These are phyloP conservation scores for Acromyrmex heyeri DNA, from an alignment of 1,140 invertebrate species.

Conservation along the genomic window DNA sequence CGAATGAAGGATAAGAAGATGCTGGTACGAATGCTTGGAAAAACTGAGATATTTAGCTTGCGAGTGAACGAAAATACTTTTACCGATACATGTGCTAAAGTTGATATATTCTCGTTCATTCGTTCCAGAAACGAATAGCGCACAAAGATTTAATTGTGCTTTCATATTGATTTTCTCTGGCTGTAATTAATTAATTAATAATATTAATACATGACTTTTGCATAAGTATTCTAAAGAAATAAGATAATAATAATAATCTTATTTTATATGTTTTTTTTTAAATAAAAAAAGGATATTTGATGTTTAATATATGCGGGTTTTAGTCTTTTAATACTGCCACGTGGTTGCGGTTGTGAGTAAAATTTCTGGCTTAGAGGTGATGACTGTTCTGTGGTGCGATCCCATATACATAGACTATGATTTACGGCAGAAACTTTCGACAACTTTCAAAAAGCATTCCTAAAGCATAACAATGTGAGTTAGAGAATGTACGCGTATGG, in stretches of 20 bases:
- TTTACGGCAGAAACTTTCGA: constrained; percentile 15
- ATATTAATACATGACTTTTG: not conserved
- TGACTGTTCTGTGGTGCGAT: not conserved
- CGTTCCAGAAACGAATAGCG: not conserved
- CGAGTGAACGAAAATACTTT: constrained; percentile 18
- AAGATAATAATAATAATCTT: not conserved
- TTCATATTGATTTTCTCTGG: not conserved
- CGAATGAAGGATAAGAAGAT: not conserved
- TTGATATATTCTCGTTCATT: not conserved
- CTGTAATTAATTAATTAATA: not conserved
- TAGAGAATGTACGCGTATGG: not conserved
- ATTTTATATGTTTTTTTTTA: not conserved
- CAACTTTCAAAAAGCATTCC: constrained; percentile 40
- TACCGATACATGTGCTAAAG: not conserved
- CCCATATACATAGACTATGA: not conserved
- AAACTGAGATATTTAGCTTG: constrained; percentile 20
- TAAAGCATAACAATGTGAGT: constrained; percentile 23
- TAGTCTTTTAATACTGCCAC: not conserved
- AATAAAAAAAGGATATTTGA: not conserved
- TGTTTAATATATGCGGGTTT: not conserved
- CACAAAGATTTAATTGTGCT: not conserved
- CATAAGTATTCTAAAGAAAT: not conserved
- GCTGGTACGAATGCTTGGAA: not conserved
- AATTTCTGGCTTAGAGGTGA: constrained; percentile 3
- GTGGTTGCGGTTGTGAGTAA: not conserved